phyloP scores from a whole-genome alignment of 2,797 vertebrate genomes.

The Loris lydekkerianus region DNA sequence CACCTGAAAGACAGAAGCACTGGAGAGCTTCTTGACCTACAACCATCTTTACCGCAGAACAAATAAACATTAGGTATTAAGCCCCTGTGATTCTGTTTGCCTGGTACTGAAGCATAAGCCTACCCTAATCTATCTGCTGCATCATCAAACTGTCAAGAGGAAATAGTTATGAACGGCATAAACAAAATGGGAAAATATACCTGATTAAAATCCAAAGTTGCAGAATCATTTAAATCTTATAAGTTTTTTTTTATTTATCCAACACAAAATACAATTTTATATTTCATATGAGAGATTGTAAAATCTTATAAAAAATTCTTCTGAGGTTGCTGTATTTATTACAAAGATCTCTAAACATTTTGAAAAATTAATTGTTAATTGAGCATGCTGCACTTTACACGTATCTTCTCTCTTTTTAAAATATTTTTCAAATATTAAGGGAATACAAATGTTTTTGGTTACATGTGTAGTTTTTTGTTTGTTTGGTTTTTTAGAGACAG shows the following conservation, averaged over 20 bases:
- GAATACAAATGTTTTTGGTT: not conserved
- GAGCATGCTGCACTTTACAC: not conserved
- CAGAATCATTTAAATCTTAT: conserved; percentile 18
- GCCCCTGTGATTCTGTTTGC: not conserved
- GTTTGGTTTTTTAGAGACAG: no score
- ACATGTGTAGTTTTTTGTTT: not conserved
- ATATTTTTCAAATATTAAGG: not conserved
- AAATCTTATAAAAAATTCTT: not conserved
- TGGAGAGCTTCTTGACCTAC: not conserved
- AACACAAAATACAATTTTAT: conserved; percentile 24
- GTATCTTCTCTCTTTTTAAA: not conserved
- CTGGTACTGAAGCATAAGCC: not conserved
- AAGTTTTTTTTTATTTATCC: not conserved
- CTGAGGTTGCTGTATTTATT: conserved; percentile 40
- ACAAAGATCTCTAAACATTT: conserved; percentile 56
- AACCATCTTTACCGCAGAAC: not conserved
- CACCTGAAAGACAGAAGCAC: not conserved
- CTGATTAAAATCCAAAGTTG: conserved; percentile 21
- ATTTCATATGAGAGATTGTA: not conserved
- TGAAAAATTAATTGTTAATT: conserved; percentile 63
- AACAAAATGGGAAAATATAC: not conserved
- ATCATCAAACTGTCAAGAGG: not conserved
- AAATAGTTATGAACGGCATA: not conserved
- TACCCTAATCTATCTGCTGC: not conserved
- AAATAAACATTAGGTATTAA: not conserved